A percentile compares a stretch with the other conserved stretches of the same genome.
Evolutionary conservation across 2,797 vertebrate genomes (phyloP).

Genomic region (Serranus cabrilla): DNA sequence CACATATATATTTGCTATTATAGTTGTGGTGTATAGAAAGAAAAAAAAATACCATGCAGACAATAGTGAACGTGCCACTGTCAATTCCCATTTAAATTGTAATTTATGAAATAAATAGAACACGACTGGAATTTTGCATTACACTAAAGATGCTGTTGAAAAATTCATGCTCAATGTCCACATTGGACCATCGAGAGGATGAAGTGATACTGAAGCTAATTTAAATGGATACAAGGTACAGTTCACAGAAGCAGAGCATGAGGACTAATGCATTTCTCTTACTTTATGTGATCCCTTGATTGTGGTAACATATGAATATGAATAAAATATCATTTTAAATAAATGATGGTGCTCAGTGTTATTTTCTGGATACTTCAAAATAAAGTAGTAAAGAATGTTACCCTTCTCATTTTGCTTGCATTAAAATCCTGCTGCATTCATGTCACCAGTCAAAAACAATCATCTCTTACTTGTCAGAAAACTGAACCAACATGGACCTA

Average conservation of each 20-base stretch:
- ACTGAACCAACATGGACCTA: not conserved
- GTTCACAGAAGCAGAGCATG: conserved; percentile 2
- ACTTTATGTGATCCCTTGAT: conserved; percentile 14
- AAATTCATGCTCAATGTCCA: conserved; percentile 42
- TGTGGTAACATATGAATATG: conserved; percentile 28
- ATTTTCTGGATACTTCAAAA: conserved; percentile 22
- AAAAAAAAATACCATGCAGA: conserved; percentile 30
- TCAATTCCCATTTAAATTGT: conserved; percentile 50
- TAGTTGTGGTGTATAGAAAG: conserved; percentile 20
- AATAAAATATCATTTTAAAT: conserved; percentile 55
- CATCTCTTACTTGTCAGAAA: not conserved
- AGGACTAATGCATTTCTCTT: conserved; percentile 20
- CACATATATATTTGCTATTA: conserved; percentile 48
- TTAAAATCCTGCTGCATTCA: not conserved
- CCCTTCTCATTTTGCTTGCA: conserved; percentile 7
- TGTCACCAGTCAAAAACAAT: conserved; percentile 1
- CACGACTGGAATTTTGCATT: conserved; percentile 49
- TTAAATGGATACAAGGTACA: conserved; percentile 26
- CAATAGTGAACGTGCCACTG: conserved; percentile 47
- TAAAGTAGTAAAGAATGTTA: conserved; percentile 10
- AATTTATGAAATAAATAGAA: conserved; percentile 54
- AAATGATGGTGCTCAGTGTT: conserved; percentile 31
- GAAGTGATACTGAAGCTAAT: conserved; percentile 35
- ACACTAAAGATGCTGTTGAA: conserved; percentile 41
- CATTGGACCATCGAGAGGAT: conserved; percentile 23